These are phyloP conservation scores for Ochropleura leucogaster DNA, from an alignment of 2,888 invertebrate genomes.

Conservation along the genomic window DNA sequence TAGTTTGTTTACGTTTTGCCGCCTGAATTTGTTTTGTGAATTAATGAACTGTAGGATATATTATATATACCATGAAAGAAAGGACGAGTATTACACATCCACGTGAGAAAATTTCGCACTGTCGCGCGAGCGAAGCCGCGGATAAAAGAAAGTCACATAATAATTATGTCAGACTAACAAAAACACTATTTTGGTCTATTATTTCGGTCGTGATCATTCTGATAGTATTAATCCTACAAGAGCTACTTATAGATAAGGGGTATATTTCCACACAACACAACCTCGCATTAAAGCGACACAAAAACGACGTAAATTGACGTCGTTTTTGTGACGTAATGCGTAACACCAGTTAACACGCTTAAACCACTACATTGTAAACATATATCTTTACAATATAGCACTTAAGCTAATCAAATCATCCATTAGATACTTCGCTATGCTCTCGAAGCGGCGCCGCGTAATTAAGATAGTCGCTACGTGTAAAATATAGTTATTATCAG, in stretches of 20 bases:
- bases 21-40: neutral
- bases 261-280: neutral
- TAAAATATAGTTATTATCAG: conserved; percentile 55
- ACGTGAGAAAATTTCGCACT: too few relatives aligned
- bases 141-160: neutral
- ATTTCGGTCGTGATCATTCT: neutral
- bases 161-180: neutral
- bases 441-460: conserved; percentile 22
- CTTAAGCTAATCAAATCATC: conserved; percentile 53
- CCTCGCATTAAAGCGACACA: neutral
- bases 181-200: too few relatives aligned
- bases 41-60: too few relatives aligned
- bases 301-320: too few relatives aligned
- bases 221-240: neutral
- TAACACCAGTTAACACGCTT: conserved; percentile 18
- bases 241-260: neutral
- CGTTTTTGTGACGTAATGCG: conserved; percentile 6
- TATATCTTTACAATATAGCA: conserved; percentile 38
- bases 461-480: conserved; percentile 50
- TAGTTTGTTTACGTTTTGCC: neutral
- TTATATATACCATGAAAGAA: too few relatives aligned
- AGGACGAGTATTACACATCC: too few relatives aligned
- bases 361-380: conserved; percentile 16
- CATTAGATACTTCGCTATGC: conserved; percentile 42
- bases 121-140: neutral